A percentile compares a stretch with the other conserved stretches of the same genome.
These are phyloP conservation scores for Galleria mellonella DNA, from an alignment of 1,140 invertebrate genomes.

Conservation along the genomic window DNA sequence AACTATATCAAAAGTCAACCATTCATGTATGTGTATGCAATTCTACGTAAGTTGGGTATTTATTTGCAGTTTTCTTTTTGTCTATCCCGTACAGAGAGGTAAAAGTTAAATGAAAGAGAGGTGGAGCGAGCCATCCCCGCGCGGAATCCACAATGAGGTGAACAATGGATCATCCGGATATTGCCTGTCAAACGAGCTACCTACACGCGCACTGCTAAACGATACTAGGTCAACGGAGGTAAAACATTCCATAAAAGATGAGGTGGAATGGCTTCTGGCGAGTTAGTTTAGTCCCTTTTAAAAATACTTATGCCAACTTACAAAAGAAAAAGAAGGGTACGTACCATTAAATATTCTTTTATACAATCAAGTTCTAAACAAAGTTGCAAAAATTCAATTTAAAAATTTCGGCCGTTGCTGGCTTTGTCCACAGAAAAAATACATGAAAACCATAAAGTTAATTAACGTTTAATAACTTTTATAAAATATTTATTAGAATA, in stretches of 20 bases:
- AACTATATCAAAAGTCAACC: too few relatives aligned
- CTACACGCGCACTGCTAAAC: slow-evolving; percentile 1
- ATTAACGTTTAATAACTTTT: not conserved
- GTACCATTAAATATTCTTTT: slow-evolving; percentile 1
- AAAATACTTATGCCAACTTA: too few relatives aligned
- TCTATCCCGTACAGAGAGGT: slow-evolving; percentile 4
- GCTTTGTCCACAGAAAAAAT: not conserved
- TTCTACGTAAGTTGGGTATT: not conserved
- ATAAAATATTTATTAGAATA: too few relatives aligned
- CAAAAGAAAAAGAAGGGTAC: not conserved
- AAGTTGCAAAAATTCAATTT: not conserved
- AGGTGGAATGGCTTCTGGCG: not conserved
- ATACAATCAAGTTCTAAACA: not conserved
- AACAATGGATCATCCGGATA: slow-evolving; percentile 66
- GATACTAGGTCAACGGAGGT: slow-evolving; percentile 6
- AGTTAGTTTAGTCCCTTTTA: too few relatives aligned
- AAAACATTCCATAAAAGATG: slow-evolving; percentile 9
- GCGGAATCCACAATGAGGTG: slow-evolving; percentile 57
- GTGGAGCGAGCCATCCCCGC: slow-evolving; percentile 14
- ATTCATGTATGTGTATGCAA: too few relatives aligned
- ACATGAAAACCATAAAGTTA: not conserved
- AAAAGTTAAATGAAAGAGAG: slow-evolving; percentile 16
- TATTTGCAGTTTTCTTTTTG: slow-evolving; percentile 10
- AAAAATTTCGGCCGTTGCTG: not conserved
- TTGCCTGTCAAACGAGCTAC: slow-evolving; percentile 28